phyloP scores from a whole-genome alignment of 2,888 invertebrate species.

The Xestia xanthographa region DNA sequence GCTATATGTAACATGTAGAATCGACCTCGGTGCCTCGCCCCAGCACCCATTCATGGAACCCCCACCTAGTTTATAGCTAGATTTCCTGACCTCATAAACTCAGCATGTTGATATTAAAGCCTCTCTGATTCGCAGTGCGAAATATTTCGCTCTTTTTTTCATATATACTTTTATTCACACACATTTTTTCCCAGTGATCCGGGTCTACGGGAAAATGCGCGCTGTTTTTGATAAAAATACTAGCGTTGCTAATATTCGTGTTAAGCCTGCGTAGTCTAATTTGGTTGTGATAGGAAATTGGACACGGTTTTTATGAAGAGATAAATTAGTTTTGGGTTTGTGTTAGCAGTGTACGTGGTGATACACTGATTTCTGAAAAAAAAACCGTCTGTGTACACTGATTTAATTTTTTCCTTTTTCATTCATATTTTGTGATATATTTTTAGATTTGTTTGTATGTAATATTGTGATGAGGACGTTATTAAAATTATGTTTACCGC shows the following conservation, averaged over 20 bases:
- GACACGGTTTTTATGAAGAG: slow-evolving; percentile 30
- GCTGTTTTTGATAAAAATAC: slow-evolving; percentile 52
- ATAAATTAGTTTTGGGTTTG: slow-evolving; percentile 31
- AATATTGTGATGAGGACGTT: background rate
- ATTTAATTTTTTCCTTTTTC: background rate
- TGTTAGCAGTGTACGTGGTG: background rate
- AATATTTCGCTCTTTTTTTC: slow-evolving; percentile 57
- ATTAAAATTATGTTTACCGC: background rate
- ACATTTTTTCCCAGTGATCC: slow-evolving; percentile 43
- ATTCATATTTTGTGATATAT: background rate
- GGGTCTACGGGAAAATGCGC: slow-evolving; percentile 39
- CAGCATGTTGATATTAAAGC: slow-evolving; percentile 62
- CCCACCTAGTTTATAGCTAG: slow-evolving; percentile 60
- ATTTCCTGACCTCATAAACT: slow-evolving; percentile 67
- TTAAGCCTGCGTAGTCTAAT: slow-evolving; percentile 45
- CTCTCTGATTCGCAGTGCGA: slow-evolving; percentile 50
- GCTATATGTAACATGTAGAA: slow-evolving; percentile 49
- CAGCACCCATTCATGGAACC: slow-evolving; percentile 28
- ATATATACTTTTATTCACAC: slow-evolving; percentile 39
- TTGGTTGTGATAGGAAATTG: slow-evolving; percentile 29
- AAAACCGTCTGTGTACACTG: background rate
- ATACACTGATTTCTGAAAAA: background rate
- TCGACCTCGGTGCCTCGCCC: slow-evolving; percentile 43
- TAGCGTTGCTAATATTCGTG: slow-evolving; percentile 35
- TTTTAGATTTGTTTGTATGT: background rate